Base-by-base conservation (phyloP, 2,113 vertebrate species). In the Erythrocercus mccallii region DNA sequence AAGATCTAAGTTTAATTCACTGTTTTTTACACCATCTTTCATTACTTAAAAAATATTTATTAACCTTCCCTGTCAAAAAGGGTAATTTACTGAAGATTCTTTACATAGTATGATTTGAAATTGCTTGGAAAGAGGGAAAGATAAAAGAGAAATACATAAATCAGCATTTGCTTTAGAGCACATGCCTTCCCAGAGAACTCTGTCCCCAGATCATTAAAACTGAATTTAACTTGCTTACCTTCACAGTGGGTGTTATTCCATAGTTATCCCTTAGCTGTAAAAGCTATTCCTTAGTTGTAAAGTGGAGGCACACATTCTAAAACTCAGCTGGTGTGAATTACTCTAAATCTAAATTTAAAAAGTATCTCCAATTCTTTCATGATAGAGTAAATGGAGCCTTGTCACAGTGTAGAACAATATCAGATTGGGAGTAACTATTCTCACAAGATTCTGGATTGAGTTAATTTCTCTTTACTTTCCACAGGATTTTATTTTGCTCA, bases 1-100 rank as follows among this genome's bases (percentile, higher is more conserved):
- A 85, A 88, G 91, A 95, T 77, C n/a, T 23, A 38, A 48, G 27
- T 84, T 96, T 88, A 94, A 96, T 95, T 94, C 57, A 74, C 93
- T 92, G 42, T 10, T 97, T 90, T 73, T 95, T 93, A 35, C 53
- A 81, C 45, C 62, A 94, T 42, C 37, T 96, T 95, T 56, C 72
- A 78, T 97, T 44, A 70, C 56, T 90, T 85, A 68, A 87, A 92
- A 97, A 80, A 60, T 73, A 85, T 87, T 96, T 95, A 89, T 89
- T 95, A 85, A 82, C 23, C 61, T 81, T 66, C 9, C 30, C 58
- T 56, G 20, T 93, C 74, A 74, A 91, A 94, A 87, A 37, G 56
- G 23, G 12, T 87, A 48, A 57, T 50, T 83, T 97, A 72, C 79
- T 47, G 33, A 42, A 28, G 35, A 83, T 69, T 86, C 60, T 86